These are phyloP conservation scores for Oryzias dopingdopingensis DNA, from an alignment of 2,797 vertebrate species.

Conservation along the genomic window DNA sequence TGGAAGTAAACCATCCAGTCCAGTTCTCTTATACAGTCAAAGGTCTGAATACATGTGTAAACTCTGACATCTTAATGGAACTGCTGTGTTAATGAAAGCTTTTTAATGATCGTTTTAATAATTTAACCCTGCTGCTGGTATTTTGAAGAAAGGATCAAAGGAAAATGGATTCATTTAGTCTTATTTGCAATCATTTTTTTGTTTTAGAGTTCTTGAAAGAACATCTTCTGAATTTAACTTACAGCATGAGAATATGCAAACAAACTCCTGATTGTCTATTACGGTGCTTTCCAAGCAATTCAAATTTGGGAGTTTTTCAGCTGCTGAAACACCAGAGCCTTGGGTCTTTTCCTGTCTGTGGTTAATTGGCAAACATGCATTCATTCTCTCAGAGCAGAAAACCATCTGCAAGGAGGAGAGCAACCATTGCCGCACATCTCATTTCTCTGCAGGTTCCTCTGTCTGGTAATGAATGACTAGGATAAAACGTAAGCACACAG, in stretches of 20 bases:
- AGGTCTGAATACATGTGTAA: no score
- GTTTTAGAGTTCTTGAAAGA: conserved; percentile 57
- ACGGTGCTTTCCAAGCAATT: conserved; percentile 53
- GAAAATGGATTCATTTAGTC: conserved; percentile 7
- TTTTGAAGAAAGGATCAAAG: no score
- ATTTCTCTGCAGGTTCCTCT: conserved; percentile 64
- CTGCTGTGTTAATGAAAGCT: no score
- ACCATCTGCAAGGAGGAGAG: conserved; percentile 56
- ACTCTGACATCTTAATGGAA: no score
- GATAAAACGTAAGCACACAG: conserved; percentile 68
- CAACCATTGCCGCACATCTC: conserved; percentile 38
- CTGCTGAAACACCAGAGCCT: conserved; percentile 54
- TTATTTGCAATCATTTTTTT: conserved; percentile 57
- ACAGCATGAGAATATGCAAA: conserved; percentile 44
- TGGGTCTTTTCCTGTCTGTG: conserved; percentile 53
- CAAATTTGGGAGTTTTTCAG: conserved; percentile 54
- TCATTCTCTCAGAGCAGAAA: conserved; percentile 51
- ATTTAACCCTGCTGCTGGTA: no score
- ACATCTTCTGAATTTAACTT: conserved; percentile 44
- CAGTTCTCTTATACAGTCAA: no score
- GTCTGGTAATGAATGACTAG: conserved; percentile 71
- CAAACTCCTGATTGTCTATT: conserved; percentile 29
- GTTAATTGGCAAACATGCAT: conserved; percentile 69
- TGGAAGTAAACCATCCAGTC: no score
- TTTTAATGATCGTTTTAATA: no score